Evolutionary conservation across 2,888 invertebrate genomes (phyloP).

Genomic region (Sphaerophoria rueppellii): DNA sequence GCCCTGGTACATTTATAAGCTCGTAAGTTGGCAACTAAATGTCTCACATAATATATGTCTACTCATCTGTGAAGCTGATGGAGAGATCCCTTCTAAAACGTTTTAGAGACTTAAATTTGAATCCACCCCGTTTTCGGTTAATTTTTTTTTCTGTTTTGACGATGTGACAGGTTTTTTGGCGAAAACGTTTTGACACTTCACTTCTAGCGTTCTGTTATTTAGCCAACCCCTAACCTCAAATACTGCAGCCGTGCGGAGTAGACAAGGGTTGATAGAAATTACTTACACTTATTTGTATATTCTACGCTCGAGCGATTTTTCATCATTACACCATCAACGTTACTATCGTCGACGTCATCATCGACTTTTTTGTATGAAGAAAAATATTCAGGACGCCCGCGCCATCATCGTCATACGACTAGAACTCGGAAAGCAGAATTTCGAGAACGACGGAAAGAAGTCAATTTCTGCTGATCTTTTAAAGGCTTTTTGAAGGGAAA

Average conservation of each 20-base stretch:
- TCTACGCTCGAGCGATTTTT: constrained; percentile 67
- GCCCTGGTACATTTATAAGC: constrained; percentile 12
- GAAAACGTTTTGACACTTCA: constrained; percentile 65
- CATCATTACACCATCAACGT: constrained; percentile 56
- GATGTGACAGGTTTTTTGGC: constrained; percentile 36
- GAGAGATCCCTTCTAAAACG: constrained; percentile 38
- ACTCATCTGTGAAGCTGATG: background rate
- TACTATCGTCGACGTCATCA: constrained; percentile 11
- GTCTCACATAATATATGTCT: constrained; percentile 32
- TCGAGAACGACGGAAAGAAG: constrained; percentile 34
- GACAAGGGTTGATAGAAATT: constrained; percentile 54
- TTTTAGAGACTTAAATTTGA: constrained; percentile 50
- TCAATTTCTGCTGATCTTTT: constrained; percentile 54
- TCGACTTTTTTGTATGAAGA: constrained; percentile 11
- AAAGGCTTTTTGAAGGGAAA: constrained; percentile 4
- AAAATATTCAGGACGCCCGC: background rate
- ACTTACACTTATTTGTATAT: constrained; percentile 56
- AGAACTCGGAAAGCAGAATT: too few relatives aligned
- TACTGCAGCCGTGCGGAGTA: constrained; percentile 26
- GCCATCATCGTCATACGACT: too few relatives aligned
- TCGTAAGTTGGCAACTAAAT: constrained; percentile 32
- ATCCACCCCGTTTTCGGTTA: constrained; percentile 10
- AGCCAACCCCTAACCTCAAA: constrained; percentile 14
- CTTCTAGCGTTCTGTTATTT: constrained; percentile 31
- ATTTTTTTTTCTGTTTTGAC: background rate